Percentiles rank a stretch among this genome's conserved stretches.
These are phyloP conservation scores for Thysanoteuthis rhombus DNA, from an alignment of 2,888 invertebrate species.

Conservation along the genomic window DNA sequence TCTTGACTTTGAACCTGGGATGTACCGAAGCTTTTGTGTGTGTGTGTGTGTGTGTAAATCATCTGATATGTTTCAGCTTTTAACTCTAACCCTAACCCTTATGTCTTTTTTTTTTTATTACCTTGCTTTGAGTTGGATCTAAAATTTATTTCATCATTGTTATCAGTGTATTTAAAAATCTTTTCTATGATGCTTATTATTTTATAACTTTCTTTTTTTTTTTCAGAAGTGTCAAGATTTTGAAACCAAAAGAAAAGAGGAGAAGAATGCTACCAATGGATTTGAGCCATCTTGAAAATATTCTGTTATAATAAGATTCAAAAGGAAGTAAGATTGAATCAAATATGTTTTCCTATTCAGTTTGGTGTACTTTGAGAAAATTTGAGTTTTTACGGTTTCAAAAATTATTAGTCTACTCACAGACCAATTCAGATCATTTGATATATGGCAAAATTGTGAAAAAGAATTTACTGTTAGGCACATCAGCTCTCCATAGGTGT, in stretches of 20 bases:
- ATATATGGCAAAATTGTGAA: not conserved
- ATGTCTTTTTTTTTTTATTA: too few relatives aligned
- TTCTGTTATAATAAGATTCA: not conserved
- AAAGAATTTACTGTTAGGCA: not conserved
- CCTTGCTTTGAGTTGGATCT: too few relatives aligned
- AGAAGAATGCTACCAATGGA: not conserved
- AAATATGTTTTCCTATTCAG: not conserved
- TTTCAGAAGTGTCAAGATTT: not conserved
- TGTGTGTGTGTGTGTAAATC: too few relatives aligned
- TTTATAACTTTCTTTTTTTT: not conserved
- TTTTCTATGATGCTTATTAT: not conserved
- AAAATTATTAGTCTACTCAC: not conserved
- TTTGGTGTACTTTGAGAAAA: not conserved
- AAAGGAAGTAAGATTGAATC: not conserved
- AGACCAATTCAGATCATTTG: not conserved
- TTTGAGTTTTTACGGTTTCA: not conserved
- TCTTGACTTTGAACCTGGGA: too few relatives aligned
- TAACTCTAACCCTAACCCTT: too few relatives aligned
- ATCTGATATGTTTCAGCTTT: too few relatives aligned
- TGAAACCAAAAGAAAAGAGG: not conserved
- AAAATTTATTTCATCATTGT: too few relatives aligned
- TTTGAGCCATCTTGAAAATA: not conserved
- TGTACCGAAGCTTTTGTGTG: too few relatives aligned
- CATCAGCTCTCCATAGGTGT: not conserved
- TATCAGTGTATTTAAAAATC: not conserved